Evolutionary conservation across 2,113 vertebrate species (phyloP).

Genomic region (Neomonachus schauinslandi): DNA sequence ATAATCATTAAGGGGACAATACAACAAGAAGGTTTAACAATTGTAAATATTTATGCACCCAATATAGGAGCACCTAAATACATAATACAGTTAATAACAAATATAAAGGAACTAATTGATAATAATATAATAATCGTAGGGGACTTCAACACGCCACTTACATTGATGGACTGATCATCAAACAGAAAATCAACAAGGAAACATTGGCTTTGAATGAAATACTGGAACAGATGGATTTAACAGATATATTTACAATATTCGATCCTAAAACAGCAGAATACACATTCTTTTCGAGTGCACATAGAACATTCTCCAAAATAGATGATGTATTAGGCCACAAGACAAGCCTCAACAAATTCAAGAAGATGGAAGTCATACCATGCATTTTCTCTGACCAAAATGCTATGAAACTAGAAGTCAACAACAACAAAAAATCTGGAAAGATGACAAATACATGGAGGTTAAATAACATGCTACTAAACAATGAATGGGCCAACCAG

Average conservation of each 20-base stretch:
- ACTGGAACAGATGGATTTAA: not conserved
- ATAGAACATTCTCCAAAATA: not conserved
- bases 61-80: not conserved
- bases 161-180: not conserved
- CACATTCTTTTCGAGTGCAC: not conserved
- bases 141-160: not conserved
- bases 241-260: not conserved
- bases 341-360: not conserved
- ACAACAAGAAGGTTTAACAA: not conserved
- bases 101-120: not conserved
- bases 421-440: not conserved
- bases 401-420: not conserved
- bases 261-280: not conserved
- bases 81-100: not conserved
- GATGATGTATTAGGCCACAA: not conserved
- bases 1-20: not conserved
- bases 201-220: not conserved
- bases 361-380: not conserved
- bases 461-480: not conserved
- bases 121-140: not conserved
- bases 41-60: not conserved
- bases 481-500: not conserved
- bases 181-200: not conserved
- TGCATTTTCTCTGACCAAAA: not conserved
- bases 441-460: not conserved